Conservation (phyloP, 2,888 invertebrate species). For the Fabriciana adippe region DNA sequence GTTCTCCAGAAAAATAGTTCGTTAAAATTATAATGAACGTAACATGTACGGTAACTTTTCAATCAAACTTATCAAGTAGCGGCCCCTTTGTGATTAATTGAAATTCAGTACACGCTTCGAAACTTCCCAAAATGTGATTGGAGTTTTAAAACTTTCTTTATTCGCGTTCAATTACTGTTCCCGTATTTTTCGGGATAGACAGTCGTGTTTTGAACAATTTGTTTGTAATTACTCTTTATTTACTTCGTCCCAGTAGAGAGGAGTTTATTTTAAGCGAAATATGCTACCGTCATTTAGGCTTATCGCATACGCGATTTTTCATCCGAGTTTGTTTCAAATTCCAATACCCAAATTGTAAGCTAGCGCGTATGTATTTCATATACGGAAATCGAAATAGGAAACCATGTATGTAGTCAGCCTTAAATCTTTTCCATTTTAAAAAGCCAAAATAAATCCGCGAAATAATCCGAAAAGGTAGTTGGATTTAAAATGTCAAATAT, state of each 20-base stretch:
- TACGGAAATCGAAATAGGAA: too few relatives aligned
- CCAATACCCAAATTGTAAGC: too few relatives aligned
- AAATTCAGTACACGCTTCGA: slow-evolving; percentile 34
- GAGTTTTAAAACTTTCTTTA: slow-evolving; percentile 33
- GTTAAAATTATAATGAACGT: slow-evolving; percentile 16
- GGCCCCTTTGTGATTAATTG: slow-evolving; percentile 36
- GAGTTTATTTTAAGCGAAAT: too few relatives aligned
- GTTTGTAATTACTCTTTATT: slow-evolving; percentile 12
- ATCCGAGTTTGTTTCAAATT: too few relatives aligned
- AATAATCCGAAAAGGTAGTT: too few relatives aligned
- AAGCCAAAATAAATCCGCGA: too few relatives aligned
- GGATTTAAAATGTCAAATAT: too few relatives aligned
- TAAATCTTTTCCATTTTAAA: too few relatives aligned
- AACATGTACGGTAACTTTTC: slow-evolving; percentile 21
- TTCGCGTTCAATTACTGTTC: slow-evolving; percentile 26
- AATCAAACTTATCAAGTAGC: slow-evolving; percentile 36
- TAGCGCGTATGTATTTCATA: too few relatives aligned
- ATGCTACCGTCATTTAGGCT: too few relatives aligned
- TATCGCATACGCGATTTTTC: too few relatives aligned
- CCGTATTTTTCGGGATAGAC: slow-evolving; percentile 7
- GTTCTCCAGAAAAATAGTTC: not conserved
- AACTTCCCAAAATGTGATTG: slow-evolving; percentile 33
- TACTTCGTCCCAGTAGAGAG: not conserved
- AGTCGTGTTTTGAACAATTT: slow-evolving; percentile 11
- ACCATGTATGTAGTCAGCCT: too few relatives aligned